Percentiles rank a stretch among this genome's conserved stretches.
Evolutionary conservation across 2,797 vertebrate genomes (phyloP).

Genomic region (Acrossocheilus wenchowensis): DNA sequence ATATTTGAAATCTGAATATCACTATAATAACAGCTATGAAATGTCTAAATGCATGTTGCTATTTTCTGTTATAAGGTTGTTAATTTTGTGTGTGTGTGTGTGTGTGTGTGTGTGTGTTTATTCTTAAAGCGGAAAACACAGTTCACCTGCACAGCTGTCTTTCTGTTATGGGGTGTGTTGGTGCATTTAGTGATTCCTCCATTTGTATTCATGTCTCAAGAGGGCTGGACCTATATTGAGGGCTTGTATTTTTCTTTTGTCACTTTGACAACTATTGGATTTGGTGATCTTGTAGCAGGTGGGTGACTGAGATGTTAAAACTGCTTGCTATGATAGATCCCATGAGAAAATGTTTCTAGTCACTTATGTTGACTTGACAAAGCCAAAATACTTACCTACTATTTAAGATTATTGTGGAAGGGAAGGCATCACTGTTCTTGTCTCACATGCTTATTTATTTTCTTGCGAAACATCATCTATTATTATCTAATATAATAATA

Average conservation of each 20-base stretch:
- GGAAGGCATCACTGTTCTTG: not conserved
- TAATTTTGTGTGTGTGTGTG: not conserved
- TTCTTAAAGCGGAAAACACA: conserved; percentile 91
- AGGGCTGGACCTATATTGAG: conserved; percentile 94
- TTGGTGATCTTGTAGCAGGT: conserved; percentile 97
- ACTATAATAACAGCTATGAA: not conserved
- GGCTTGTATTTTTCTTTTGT: conserved; percentile 99
- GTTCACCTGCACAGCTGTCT: conserved; percentile 95
- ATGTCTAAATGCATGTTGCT: not conserved
- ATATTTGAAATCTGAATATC: not conserved
- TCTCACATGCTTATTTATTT: not conserved
- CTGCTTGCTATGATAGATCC: not conserved
- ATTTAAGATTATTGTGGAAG: not conserved
- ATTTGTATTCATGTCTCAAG: conserved; percentile 95
- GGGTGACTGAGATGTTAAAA: conserved; percentile 57
- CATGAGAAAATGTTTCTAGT: not conserved
- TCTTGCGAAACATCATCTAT: not conserved
- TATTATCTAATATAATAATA: not conserved
- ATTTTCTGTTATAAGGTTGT: not conserved
- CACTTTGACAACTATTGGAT: conserved; percentile 97
- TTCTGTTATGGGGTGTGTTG: conserved; percentile 93
- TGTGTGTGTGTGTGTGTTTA: not conserved
- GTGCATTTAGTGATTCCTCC: conserved; percentile 95
- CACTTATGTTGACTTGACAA: not conserved
- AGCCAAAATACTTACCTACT: not conserved